Evolutionary conservation across 2,797 vertebrate species (phyloP), one percentile per base, ranked within the genome.

Genomic region (Poecilia velifera): DNA sequence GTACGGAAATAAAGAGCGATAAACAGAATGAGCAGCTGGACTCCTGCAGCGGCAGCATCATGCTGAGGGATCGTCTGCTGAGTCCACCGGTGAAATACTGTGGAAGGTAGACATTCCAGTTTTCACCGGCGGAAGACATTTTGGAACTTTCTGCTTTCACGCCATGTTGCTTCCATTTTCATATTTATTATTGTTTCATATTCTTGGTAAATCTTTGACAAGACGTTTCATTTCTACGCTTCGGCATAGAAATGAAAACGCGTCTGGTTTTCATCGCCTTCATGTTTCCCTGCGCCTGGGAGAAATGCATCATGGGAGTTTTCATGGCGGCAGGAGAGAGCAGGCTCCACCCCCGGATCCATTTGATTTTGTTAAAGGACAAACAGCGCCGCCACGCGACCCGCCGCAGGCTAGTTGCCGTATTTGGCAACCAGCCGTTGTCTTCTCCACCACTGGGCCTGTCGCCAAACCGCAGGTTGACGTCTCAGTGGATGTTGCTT

Each of bases 281-380:
- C 22, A n/a, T 18, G 18, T 39, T 9, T 41, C 8, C 31, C 2
- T 64, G 62, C 8, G 2, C 34, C 62, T 68, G 36, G 0, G 68
- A 71, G 68, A n/a, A 62, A 53, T 78, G 81, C 81, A 78, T 80
- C 49, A 76, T 87, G 84, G 85, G 86, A 82, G 77, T 36, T 72
- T 71, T 41, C 12, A 7, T 45, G 62, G 76, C 43, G 73, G 81
- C 31, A 3, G 66, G 12, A 3, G 62, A 64, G 68, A 12, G 59
- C 36, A 22, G 77, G 45, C 53, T 25, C 53, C 53, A 74, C 76
- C 78, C 62, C 76, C 81, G 76, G 86, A 87, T 92, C 81, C 86
- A 91, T 90, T 92, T 89, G 87, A 88, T 86, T 87, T 84, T 88
- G 84, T 90, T 92, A 93, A 91, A 92, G 87, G 87, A 39, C 4